Evolutionary conservation across 1,140 invertebrate genomes (phyloP).

Genomic region (Agrilus planipennis): DNA sequence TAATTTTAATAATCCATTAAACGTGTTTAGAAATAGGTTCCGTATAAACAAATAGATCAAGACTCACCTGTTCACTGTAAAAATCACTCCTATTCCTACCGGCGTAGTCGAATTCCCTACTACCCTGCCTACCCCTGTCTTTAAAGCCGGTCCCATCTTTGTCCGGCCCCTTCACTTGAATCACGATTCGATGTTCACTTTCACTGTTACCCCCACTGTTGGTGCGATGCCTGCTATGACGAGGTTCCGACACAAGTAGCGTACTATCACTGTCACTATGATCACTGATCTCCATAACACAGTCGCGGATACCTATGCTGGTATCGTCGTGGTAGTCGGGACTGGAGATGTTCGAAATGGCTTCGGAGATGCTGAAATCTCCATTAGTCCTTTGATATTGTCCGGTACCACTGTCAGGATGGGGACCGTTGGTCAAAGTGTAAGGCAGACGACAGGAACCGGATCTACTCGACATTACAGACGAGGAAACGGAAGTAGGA

Average conservation of each 20-base stretch:
- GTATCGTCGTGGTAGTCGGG: slow-evolving; percentile 74
- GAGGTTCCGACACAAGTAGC: slow-evolving; percentile 62
- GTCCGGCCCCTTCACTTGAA: slow-evolving; percentile 67
- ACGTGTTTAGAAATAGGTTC: no score
- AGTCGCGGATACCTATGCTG: slow-evolving; percentile 51
- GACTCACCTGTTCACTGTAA: slow-evolving; percentile 35
- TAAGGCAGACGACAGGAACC: slow-evolving; percentile 24
- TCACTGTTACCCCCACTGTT: slow-evolving; percentile 22
- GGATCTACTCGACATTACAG: slow-evolving; percentile 65
- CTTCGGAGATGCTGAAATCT: slow-evolving; percentile 63
- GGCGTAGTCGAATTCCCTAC: slow-evolving; percentile 7
- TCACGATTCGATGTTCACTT: slow-evolving; percentile 66
- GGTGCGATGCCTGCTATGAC: slow-evolving; percentile 52
- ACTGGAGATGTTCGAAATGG: slow-evolving; percentile 75
- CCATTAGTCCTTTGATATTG: slow-evolving; percentile 36
- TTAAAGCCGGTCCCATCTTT: slow-evolving; percentile 35
- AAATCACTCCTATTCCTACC: slow-evolving; percentile 30
- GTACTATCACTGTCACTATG: slow-evolving; percentile 73
- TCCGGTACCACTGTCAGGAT: slow-evolving; percentile 15
- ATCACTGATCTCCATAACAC: slow-evolving; percentile 74
- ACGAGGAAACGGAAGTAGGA: slow-evolving; percentile 74
- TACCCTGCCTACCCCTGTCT: slow-evolving; percentile 9
- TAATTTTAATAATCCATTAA: no score
- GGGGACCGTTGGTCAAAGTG: slow-evolving; percentile 23
- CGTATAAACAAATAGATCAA: no score